These are phyloP conservation scores for Okamejei kenojei DNA, from an alignment of 2,797 vertebrate species.

Conservation along the genomic window DNA sequence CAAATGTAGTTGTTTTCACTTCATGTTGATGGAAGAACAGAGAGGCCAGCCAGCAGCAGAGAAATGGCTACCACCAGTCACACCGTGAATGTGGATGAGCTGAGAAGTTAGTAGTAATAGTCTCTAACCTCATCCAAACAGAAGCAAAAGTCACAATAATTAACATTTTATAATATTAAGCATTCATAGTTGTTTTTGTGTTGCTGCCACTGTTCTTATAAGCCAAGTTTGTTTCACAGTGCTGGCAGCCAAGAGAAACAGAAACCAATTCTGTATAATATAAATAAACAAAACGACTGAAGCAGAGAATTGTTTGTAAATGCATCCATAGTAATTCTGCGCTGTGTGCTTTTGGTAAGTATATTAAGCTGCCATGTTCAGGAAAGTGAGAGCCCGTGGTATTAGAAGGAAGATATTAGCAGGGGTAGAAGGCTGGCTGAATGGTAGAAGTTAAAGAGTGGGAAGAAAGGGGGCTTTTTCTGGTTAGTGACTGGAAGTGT, in stretches of 20 bases:
- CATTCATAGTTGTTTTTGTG: neutral
- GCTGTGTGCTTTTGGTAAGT: neutral
- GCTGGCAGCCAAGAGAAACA: neutral
- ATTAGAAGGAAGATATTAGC: neutral
- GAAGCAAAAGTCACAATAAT: neutral
- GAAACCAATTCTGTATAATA: neutral
- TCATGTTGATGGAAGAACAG: neutral
- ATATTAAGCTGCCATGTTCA: neutral
- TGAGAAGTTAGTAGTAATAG: neutral
- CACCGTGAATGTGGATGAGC: neutral
- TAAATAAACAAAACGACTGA: neutral
- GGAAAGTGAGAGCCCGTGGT: neutral
- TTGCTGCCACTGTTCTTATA: neutral
- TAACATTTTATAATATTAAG: neutral
- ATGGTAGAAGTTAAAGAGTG: too few species aligned
- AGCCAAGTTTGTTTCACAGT: neutral
- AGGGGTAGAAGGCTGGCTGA: too few species aligned
- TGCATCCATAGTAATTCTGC: neutral
- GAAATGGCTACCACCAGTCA: neutral
- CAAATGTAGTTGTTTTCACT: neutral
- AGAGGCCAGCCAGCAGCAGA: neutral
- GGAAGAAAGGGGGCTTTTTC: too few species aligned
- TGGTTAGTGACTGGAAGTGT: too few species aligned
- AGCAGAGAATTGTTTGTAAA: neutral
- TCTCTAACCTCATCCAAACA: neutral